Evolutionary conservation across 1,140 invertebrate genomes (phyloP), one percentile per base, ranked within the genome.

Genomic region (Drosophila hydei): DNA sequence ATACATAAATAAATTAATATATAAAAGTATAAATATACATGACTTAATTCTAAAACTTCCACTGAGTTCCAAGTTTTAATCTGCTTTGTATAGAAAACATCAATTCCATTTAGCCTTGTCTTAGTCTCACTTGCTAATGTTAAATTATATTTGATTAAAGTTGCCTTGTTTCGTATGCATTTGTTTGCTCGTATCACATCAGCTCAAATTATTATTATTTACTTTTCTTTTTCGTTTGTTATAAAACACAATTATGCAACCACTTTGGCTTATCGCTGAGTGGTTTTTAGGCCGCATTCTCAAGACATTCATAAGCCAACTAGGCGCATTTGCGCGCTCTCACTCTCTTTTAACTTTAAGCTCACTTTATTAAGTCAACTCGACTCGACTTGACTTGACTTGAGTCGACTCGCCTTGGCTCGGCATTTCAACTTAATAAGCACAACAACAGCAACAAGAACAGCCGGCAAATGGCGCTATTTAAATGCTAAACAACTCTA

Each of bases 401-500:
- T 11, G 30, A 85, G 64, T 85, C 59, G 47, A 77, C 67, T 76
- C 77, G 47, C 42, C 76, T 70, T 68, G 63, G 62, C 63, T 59
- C 61, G 73, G 72, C 68, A 77, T 85, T 85, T 71, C 69, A 80
- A 77, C 81, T 85, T 85, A 85, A 87, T 85, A 85, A 87, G 81
- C 63, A 48, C 47, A 48, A 21, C 65, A 61, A 6, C 40, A 58
- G 25, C 64, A 70, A 12, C 50, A 48, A 64, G 56, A 70, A 63
- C 72, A 73, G 52, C 51, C 75, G 62, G 70, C 51, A 85, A 85
- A 85, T 85, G 81, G 74, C 63, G 83, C 81, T 85, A 85, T 85
- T 85, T 85, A 85, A 85, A 85, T 85, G 81, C 81, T 85, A 85
- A 85, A 85, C 81, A 85, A 85, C 81, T 85, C 81, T 85, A 87